phyloP scores from a whole-genome alignment of 1,140 invertebrate genomes.

The Tetramorium alpestre region DNA sequence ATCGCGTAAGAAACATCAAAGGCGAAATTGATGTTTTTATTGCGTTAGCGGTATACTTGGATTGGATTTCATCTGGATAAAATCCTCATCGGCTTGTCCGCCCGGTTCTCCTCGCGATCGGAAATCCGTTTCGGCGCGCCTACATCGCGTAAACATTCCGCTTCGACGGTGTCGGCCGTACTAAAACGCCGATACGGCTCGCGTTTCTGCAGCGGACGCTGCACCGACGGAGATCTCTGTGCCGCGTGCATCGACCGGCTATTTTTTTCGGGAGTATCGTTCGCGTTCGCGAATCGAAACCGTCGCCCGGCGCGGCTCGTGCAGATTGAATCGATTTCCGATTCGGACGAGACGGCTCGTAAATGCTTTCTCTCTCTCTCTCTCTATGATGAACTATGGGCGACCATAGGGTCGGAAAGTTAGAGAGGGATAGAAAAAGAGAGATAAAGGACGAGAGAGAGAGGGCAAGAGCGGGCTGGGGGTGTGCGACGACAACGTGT shows the following conservation, averaged over 20 bases:
- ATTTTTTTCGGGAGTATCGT: conserved; percentile 32
- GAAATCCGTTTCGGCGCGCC: background rate
- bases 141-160: conserved; percentile 28
- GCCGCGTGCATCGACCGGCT: background rate
- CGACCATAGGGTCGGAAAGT: conserved; percentile 12
- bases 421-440: conserved; percentile 23
- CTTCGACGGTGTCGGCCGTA: background rate
- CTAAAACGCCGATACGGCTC: conserved; percentile 33
- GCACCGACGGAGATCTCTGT: background rate
- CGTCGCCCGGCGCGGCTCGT: background rate
- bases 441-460: background rate
- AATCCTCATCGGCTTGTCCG: background rate
- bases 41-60: background rate
- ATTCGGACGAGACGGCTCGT: conserved; percentile 51
- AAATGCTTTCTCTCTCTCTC: conserved; percentile 29
- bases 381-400: conserved; percentile 40
- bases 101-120: background rate
- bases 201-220: background rate
- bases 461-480: conserved; percentile 26
- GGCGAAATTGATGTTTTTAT: conserved; percentile 10
- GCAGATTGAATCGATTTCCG: conserved; percentile 69
- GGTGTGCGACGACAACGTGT: conserved; percentile 45
- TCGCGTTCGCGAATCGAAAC: conserved; percentile 30
- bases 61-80: conserved; percentile 12
- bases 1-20: background rate